Conservation (phyloP, 1,140 invertebrate species). For the Drosophila subobscura region DNA sequence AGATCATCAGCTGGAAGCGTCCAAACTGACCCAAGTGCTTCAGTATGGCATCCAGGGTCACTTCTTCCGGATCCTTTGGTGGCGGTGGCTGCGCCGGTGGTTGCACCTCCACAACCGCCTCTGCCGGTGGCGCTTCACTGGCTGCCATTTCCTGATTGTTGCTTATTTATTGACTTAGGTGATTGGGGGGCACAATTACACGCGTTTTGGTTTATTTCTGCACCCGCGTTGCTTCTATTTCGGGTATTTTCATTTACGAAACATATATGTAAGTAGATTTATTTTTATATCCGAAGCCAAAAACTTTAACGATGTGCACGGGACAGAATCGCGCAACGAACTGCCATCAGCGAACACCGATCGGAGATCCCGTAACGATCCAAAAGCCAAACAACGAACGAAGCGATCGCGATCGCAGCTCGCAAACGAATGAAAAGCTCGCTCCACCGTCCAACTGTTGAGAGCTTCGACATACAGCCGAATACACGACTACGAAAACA, state of each 20-base stretch:
- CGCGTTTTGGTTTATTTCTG: slow-evolving; percentile 45
- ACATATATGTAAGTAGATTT: slow-evolving; percentile 35
- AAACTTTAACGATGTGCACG: slow-evolving; percentile 35
- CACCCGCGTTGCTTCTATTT: slow-evolving; percentile 12
- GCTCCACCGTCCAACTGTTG: slow-evolving; percentile 37
- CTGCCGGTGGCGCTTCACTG: slow-evolving; percentile 35
- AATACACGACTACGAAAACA: too few species aligned
- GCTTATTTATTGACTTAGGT: not conserved
- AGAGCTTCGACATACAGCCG: not conserved
- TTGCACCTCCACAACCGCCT: slow-evolving; percentile 26
- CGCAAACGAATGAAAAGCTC: slow-evolving; percentile 29
- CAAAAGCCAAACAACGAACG: slow-evolving; percentile 25
- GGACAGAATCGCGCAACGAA: slow-evolving; percentile 30
- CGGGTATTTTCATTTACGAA: slow-evolving; percentile 39
- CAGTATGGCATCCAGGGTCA: slow-evolving; percentile 77
- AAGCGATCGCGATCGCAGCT: slow-evolving; percentile 32
- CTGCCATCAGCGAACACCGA: slow-evolving; percentile 21
- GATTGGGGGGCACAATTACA: slow-evolving; percentile 13
- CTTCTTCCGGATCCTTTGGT: slow-evolving; percentile 65
- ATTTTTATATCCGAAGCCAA: slow-evolving; percentile 39
- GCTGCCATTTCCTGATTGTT: slow-evolving; percentile 50
- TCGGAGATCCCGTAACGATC: slow-evolving; percentile 12
- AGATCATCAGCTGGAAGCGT: slow-evolving; percentile 85
- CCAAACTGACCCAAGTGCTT: slow-evolving; percentile 86
- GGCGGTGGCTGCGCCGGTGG: not conserved